These are phyloP conservation scores for Anthonomus grandis DNA, from an alignment of 1,140 invertebrate species.

Conservation along the genomic window DNA sequence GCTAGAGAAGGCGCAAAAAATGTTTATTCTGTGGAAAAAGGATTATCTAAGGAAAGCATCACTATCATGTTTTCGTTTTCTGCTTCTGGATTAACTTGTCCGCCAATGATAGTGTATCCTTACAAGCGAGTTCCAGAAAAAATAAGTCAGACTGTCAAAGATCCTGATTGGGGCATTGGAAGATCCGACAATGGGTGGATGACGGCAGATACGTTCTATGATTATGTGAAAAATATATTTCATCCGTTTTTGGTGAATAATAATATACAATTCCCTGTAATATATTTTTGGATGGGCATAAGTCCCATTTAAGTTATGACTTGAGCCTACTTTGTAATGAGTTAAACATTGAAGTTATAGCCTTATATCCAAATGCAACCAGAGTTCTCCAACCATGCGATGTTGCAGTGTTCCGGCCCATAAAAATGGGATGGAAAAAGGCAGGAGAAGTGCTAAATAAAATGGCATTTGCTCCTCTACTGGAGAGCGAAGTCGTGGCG, in stretches of 20 bases:
- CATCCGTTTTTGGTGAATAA: constrained; percentile 33
- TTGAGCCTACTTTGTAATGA: constrained; percentile 34
- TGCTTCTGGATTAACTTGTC: too few species aligned
- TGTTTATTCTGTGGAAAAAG: too few species aligned
- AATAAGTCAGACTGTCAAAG: too few species aligned
- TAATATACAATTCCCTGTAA: constrained; percentile 33
- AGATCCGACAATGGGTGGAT: constrained; percentile 42
- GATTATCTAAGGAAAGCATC: too few species aligned
- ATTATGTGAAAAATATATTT: constrained; percentile 43
- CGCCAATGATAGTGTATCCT: too few species aligned
- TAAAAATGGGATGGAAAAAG: constrained; percentile 22
- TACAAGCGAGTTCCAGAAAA: too few species aligned
- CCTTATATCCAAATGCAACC: constrained; percentile 41
- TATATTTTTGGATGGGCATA: constrained; percentile 43
- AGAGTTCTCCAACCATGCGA: constrained; percentile 11
- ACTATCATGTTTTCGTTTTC: too few species aligned
- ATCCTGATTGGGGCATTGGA: too few species aligned
- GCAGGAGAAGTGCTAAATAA: constrained; percentile 6
- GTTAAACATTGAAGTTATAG: constrained; percentile 35
- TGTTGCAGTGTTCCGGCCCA: constrained; percentile 23
- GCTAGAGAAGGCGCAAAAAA: too few species aligned
- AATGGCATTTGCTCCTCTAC: constrained; percentile 9
- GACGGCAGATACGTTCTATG: constrained; percentile 39
- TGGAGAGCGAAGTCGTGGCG: too few species aligned
- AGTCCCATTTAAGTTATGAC: constrained; percentile 35